Percentiles rank a stretch among this genome's conserved stretches.
phyloP scores from a whole-genome alignment of 1,140 invertebrate species.

The Calliopsis andreniformis region DNA sequence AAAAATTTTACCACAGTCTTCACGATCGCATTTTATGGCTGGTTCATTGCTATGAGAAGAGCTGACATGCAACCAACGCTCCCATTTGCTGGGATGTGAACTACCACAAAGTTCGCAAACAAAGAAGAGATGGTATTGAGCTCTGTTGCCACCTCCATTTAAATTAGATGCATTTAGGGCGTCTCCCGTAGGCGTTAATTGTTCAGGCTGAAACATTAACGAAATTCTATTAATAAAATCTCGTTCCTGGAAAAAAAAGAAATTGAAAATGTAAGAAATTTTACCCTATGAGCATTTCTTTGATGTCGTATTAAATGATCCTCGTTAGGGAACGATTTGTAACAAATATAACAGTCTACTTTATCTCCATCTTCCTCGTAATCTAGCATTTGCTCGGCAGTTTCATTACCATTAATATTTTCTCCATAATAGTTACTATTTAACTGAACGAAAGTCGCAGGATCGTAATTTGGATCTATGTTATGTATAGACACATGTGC shows the following conservation, averaged over 20 bases:
- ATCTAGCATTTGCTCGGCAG: slow-evolving; percentile 68
- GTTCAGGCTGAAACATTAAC: slow-evolving; percentile 66
- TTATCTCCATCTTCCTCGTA: slow-evolving; percentile 77
- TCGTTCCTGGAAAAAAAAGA: background rate
- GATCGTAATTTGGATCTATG: slow-evolving; percentile 80
- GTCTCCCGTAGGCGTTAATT: slow-evolving; percentile 56
- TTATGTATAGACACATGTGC: slow-evolving; percentile 83
- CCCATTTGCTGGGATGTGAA: slow-evolving; percentile 81
- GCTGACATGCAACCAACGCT: slow-evolving; percentile 82
- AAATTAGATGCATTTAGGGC: slow-evolving; percentile 56
- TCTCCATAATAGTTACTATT: slow-evolving; percentile 80
- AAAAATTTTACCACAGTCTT: slow-evolving; percentile 81
- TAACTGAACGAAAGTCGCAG: slow-evolving; percentile 81
- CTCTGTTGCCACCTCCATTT: slow-evolving; percentile 74
- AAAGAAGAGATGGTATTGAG: slow-evolving; percentile 80
- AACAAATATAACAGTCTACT: slow-evolving; percentile 80
- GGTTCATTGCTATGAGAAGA: slow-evolving; percentile 77
- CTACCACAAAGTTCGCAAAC: slow-evolving; percentile 82
- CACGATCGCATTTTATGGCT: slow-evolving; percentile 77
- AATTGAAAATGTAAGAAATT: background rate
- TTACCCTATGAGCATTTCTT: slow-evolving; percentile 78
- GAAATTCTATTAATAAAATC: background rate
- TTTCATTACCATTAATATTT: slow-evolving; percentile 72
- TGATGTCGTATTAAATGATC: slow-evolving; percentile 81
- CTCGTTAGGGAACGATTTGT: slow-evolving; percentile 81